phyloP scores from a whole-genome alignment of 2,888 invertebrate genomes.

The Protonemura montana region DNA sequence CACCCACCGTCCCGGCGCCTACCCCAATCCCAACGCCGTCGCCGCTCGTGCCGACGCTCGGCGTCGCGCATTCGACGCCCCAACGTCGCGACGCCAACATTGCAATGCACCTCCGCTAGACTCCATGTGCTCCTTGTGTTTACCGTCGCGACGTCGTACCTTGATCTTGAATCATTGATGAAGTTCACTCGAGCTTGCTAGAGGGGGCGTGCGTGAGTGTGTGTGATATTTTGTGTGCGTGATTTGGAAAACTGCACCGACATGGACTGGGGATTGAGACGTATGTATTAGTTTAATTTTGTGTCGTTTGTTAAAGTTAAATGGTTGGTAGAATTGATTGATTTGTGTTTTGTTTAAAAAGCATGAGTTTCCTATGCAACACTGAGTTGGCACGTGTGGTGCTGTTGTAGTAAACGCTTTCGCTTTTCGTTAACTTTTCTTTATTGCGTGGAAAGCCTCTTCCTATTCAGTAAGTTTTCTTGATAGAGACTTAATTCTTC shows the following conservation, averaged over 20 bases:
- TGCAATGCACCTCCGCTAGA: background rate
- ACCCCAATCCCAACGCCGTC: background rate
- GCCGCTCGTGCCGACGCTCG: constrained; percentile 49
- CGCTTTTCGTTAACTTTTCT: too few relatives aligned
- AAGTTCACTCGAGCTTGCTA: too few relatives aligned
- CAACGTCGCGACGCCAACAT: constrained; percentile 34
- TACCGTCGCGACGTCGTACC: background rate
- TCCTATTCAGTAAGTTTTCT: too few relatives aligned
- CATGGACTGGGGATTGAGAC: constrained; percentile 80
- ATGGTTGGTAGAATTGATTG: background rate
- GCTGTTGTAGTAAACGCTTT: too few relatives aligned
- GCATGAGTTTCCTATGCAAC: too few relatives aligned
- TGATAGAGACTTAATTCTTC: too few relatives aligned
- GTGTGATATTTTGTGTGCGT: background rate
- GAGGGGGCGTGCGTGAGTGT: background rate
- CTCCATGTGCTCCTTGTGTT: background rate
- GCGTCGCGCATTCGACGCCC: constrained; percentile 44
- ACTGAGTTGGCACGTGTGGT: too few relatives aligned
- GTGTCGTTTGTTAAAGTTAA: too few relatives aligned
- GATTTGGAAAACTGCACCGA: constrained; percentile 55
- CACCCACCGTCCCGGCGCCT: background rate
- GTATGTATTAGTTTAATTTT: constrained; percentile 62
- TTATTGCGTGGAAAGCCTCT: too few relatives aligned
- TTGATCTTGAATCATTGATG: background rate
- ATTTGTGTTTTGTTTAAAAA: background rate